Conservation (phyloP, 1,140 invertebrate genomes). For the Sipha flava region DNA sequence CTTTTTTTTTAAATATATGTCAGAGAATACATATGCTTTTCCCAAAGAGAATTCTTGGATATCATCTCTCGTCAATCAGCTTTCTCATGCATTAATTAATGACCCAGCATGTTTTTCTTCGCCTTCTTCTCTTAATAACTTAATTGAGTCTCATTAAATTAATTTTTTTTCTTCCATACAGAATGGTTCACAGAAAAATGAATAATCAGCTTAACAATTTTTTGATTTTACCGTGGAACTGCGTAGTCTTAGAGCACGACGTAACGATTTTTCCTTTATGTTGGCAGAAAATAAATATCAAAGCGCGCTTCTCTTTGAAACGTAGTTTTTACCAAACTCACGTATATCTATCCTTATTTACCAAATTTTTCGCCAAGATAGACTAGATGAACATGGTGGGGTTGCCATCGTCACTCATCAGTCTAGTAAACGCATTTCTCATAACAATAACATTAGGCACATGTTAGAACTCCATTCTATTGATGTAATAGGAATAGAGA, state of each 20-base stretch:
- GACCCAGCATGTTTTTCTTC: not conserved
- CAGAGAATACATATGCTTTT: not conserved
- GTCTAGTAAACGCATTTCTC: not conserved
- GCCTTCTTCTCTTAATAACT: not conserved
- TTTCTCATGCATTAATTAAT: not conserved
- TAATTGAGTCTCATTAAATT: not conserved
- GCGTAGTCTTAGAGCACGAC: not conserved
- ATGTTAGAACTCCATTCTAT: not conserved
- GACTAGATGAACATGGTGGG: not conserved
- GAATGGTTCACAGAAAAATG: not conserved
- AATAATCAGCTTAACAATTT: not conserved
- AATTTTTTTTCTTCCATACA: not conserved
- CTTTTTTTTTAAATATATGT: not conserved
- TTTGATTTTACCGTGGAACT: not conserved
- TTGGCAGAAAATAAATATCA: not conserved
- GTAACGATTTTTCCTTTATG: not conserved
- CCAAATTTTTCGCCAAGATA: not conserved
- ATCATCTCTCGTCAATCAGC: not conserved
- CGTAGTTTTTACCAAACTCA: not conserved
- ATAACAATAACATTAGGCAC: not conserved
- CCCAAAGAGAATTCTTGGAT: not conserved
- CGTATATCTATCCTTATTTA: not conserved
- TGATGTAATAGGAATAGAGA: not conserved
- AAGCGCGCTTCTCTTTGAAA: not conserved
- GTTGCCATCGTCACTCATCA: not conserved